Evolutionary conservation across 2,113 vertebrate species (phyloP).

Genomic region (Prolemur simus): DNA sequence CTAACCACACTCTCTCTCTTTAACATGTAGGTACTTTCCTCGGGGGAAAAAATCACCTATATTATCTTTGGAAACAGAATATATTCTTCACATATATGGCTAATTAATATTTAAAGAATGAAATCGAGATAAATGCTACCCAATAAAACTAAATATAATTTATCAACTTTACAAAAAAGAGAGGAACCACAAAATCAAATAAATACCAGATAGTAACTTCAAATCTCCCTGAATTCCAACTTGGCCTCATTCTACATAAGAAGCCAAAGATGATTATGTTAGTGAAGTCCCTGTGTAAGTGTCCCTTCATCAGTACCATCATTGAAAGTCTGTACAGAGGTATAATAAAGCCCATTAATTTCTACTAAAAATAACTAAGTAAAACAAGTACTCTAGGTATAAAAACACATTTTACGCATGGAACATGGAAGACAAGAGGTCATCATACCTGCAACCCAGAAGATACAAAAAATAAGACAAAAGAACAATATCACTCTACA

Average conservation of each 20-base stretch:
- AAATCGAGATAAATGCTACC: constrained; percentile 11
- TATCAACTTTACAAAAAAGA: constrained; percentile 33
- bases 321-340: background rate
- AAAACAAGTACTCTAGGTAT: background rate
- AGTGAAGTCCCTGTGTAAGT: background rate
- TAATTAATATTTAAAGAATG: constrained; percentile 25
- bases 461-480: background rate
- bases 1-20: background rate
- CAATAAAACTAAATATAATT: constrained; percentile 46
- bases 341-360: background rate
- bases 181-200: constrained; percentile 29
- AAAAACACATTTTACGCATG: background rate
- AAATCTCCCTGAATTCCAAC: background rate
- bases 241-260: background rate
- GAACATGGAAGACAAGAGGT: background rate
- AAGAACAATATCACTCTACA: background rate
- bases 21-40: constrained; percentile 18
- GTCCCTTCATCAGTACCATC: background rate
- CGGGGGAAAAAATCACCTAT: background rate
- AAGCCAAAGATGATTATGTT: background rate
- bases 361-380: constrained; percentile 35
- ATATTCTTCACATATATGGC: background rate
- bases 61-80: background rate
- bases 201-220: background rate
- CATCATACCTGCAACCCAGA: background rate